Conservation (phyloP, 2,113 vertebrate genomes). For the Empidonax traillii region DNA sequence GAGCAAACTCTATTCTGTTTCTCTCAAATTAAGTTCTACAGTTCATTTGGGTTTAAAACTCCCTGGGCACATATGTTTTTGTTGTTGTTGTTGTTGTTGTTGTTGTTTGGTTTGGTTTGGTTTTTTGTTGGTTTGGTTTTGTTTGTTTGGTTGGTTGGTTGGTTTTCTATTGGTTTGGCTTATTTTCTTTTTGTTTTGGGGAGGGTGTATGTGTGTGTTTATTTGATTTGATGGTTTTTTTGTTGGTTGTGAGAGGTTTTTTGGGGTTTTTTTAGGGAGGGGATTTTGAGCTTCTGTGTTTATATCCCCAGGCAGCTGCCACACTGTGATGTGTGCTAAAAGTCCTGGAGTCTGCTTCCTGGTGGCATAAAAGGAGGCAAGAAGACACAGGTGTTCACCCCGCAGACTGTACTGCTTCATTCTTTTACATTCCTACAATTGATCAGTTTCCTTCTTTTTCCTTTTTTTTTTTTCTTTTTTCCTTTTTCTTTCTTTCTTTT, state of each 20-base stretch:
- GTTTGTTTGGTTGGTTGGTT: no score
- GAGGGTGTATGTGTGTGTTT: rapidly evolving
- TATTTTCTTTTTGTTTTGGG: no score
- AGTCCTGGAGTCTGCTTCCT: background rate
- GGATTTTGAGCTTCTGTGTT: background rate
- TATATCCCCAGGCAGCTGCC: background rate
- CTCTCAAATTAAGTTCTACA: background rate
- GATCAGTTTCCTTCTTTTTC: background rate
- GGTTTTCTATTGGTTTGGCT: rapidly evolving
- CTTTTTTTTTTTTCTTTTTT: no score
- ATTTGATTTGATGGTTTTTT: background rate
- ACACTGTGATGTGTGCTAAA: background rate
- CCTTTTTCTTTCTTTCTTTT: rapidly evolving
- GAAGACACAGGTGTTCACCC: background rate
- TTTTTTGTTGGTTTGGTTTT: no score
- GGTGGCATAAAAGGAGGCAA: background rate
- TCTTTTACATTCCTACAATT: background rate
- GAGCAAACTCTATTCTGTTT: background rate
- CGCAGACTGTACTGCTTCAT: background rate
- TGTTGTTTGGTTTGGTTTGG: no score
- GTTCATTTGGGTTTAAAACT: background rate
- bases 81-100: background rate
- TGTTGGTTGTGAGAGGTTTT: background rate
- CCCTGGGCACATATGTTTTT: background rate
- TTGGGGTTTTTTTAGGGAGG: no score